These are phyloP conservation scores for Simalia tracyae DNA, from an alignment of 2,797 vertebrate genomes.

Conservation along the genomic window DNA sequence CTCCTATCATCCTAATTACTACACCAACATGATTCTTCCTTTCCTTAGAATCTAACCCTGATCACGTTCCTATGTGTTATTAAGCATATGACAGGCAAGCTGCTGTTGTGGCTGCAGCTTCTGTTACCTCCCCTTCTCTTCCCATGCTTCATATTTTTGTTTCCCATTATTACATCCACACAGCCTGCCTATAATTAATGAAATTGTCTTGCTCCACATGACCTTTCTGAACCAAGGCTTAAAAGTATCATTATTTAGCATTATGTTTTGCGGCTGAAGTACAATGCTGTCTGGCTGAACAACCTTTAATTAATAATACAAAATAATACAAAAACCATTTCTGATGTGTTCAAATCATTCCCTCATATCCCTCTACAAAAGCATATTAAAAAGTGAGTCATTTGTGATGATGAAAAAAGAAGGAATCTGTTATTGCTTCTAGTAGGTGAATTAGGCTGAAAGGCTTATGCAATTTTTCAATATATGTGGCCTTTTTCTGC, in stretches of 20 bases:
- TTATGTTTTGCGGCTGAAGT: conserved; percentile 37
- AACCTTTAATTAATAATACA: conserved; percentile 56
- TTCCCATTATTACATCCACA: conserved; percentile 22
- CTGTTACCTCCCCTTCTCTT: not conserved
- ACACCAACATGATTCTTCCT: not conserved
- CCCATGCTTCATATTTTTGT: not conserved
- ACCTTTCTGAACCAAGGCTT: conserved; percentile 52
- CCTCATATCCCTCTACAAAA: conserved; percentile 31
- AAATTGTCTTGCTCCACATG: conserved; percentile 24
- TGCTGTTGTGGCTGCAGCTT: not conserved
- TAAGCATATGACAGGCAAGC: not conserved
- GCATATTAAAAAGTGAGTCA: conserved; percentile 42
- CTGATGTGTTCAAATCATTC: conserved; percentile 30
- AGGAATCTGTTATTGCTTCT: conserved; percentile 22
- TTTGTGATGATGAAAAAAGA: conserved; percentile 23
- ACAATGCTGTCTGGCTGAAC: conserved; percentile 45
- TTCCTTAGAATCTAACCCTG: not conserved
- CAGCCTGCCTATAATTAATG: conserved; percentile 37
- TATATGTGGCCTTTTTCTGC: conserved; percentile 24
- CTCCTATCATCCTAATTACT: not conserved
- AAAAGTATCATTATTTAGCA: conserved; percentile 51
- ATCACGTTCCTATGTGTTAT: conserved; percentile 9
- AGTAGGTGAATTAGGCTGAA: conserved; percentile 32
- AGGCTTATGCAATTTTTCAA: conserved; percentile 33
- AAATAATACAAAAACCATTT: conserved; percentile 1